phyloP scores from a whole-genome alignment of 2,113 vertebrate genomes.

The Thymallus thymallus region DNA sequence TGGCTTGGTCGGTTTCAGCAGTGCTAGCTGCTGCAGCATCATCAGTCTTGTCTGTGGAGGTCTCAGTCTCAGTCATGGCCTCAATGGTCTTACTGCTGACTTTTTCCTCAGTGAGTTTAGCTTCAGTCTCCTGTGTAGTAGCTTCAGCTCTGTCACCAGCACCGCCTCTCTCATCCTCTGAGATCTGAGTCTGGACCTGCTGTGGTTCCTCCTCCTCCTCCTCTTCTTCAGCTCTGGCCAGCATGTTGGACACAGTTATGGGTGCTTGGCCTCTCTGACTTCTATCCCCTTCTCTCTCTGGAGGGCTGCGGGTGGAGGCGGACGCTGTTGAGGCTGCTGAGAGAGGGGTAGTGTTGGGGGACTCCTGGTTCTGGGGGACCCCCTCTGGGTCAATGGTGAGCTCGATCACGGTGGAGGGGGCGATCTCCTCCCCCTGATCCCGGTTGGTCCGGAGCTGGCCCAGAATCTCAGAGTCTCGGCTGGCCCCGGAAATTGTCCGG shows the following conservation, averaged over 20 bases:
- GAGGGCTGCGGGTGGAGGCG: conserved; percentile 28
- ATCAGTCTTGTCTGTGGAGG: conserved; percentile 3
- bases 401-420: conserved; percentile 71
- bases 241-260: conserved; percentile 68
- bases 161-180: background rate
- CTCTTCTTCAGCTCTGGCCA: conserved; percentile 42
- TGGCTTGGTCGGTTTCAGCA: background rate
- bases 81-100: conserved; percentile 8
- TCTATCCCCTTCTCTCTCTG: conserved; percentile 33
- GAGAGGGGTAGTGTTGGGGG: conserved; percentile 21
- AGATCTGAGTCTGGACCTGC: conserved; percentile 13
- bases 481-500: conserved; percentile 76
- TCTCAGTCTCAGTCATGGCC: background rate
- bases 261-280: conserved; percentile 33
- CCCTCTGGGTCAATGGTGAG: conserved; percentile 54
- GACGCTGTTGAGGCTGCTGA: conserved; percentile 18
- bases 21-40: background rate
- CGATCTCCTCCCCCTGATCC: conserved; percentile 51
- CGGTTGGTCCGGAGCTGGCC: conserved; percentile 49
- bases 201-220: conserved; percentile 47
- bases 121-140: conserved; percentile 3
- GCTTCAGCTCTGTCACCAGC: conserved; percentile 38
- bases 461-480: conserved; percentile 62
- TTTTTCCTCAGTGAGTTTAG: conserved; percentile 7
- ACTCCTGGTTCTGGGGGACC: conserved; percentile 17